A percentile compares a stretch with the other conserved stretches of the same genome.
Evolutionary conservation across 2,797 vertebrate genomes (phyloP).

Genomic region (Tauraco hartlaubi): DNA sequence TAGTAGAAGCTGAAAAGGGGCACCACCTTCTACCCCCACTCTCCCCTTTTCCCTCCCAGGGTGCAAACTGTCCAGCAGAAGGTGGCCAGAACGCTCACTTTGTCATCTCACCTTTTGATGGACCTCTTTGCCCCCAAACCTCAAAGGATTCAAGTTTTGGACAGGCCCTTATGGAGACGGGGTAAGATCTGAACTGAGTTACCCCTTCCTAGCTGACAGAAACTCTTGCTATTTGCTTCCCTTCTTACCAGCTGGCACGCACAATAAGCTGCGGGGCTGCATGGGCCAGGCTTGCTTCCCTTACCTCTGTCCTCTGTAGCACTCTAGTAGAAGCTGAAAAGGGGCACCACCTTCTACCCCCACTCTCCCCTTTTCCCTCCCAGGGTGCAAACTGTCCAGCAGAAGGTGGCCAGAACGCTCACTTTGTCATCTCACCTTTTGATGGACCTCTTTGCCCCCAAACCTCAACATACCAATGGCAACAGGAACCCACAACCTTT

Average conservation of each 20-base stretch:
- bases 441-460: background rate
- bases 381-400: background rate
- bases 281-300: background rate
- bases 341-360: background rate
- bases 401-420: background rate
- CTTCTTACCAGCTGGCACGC: background rate
- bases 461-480: background rate
- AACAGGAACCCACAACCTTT: background rate
- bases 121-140: background rate
- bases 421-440: background rate
- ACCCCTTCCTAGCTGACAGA: background rate
- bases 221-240: background rate
- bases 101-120: background rate
- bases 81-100: background rate
- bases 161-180: background rate
- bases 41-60: background rate
- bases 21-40: background rate
- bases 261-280: background rate
- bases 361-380: background rate
- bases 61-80: background rate
- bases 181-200: slow-evolving; percentile 3
- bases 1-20: background rate
- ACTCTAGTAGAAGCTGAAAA: background rate
- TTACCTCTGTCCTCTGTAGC: background rate
- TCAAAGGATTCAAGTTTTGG: slow-evolving; percentile 24